Evolutionary conservation across 2,797 vertebrate species (phyloP).

Genomic region (Anableps anableps): DNA sequence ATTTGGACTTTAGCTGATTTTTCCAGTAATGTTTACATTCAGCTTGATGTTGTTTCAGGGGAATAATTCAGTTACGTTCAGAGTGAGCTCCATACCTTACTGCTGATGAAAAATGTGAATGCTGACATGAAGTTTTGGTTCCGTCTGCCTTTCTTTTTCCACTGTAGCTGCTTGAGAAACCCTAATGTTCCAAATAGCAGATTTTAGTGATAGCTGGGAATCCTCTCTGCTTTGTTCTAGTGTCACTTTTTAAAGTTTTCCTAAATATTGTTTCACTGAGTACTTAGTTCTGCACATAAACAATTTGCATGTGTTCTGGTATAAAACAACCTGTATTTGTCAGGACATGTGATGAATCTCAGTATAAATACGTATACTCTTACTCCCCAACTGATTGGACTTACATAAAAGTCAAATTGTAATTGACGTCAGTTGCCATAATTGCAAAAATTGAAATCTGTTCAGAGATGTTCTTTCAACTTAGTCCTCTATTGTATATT

Average conservation of each 20-base stretch:
- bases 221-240: neutral
- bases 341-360: no score
- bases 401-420: neutral
- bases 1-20: neutral
- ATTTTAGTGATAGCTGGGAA: neutral
- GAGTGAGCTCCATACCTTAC: neutral
- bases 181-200: neutral
- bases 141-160: neutral
- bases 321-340: neutral
- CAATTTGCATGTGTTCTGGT: neutral
- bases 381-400: neutral
- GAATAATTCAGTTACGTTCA: neutral
- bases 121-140: neutral
- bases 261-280: neutral
- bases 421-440: no score
- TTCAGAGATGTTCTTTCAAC: neutral
- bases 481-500: neutral
- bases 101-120: neutral
- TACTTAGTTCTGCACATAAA: neutral
- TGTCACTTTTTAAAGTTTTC: neutral
- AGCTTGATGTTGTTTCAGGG: neutral
- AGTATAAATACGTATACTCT: no score
- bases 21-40: neutral
- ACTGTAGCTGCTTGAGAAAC: neutral
- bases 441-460: neutral